phyloP scores from a whole-genome alignment of 2,113 vertebrate species.

The Macroglossus sobrinus region DNA sequence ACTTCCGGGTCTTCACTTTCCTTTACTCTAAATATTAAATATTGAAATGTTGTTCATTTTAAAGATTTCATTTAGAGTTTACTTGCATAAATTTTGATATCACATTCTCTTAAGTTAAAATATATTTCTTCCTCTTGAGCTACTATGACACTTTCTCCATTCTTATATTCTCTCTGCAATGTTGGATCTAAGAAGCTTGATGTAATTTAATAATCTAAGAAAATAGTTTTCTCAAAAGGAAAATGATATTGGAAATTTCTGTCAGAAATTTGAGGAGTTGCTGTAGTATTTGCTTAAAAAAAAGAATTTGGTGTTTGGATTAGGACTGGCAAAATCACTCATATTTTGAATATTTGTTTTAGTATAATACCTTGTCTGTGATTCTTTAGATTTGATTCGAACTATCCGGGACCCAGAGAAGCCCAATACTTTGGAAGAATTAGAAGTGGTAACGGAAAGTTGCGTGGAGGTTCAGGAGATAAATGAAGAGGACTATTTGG shows the following conservation, averaged over 20 bases:
- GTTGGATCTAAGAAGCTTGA: not conserved
- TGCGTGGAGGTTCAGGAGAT: slow-evolving; percentile 93
- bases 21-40: not conserved
- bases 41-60: not conserved
- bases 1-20: not conserved
- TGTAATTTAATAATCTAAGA: not conserved
- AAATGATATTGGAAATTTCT: not conserved
- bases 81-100: not conserved
- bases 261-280: not conserved
- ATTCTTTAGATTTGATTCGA: slow-evolving; percentile 91
- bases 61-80: not conserved
- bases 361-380: not conserved
- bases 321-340: not conserved
- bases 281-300: not conserved
- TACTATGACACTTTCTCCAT: not conserved
- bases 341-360: not conserved
- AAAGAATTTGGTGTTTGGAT: not conserved
- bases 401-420: slow-evolving; percentile 98
- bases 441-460: slow-evolving; percentile 95
- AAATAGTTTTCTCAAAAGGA: slow-evolving; percentile 17
- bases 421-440: slow-evolving; percentile 95
- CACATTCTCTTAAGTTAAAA: not conserved
- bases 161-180: not conserved
- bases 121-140: not conserved
- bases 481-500: slow-evolving; percentile 91